Conservation (phyloP, 2,888 invertebrate species). For the Linnaemya tessellans region DNA sequence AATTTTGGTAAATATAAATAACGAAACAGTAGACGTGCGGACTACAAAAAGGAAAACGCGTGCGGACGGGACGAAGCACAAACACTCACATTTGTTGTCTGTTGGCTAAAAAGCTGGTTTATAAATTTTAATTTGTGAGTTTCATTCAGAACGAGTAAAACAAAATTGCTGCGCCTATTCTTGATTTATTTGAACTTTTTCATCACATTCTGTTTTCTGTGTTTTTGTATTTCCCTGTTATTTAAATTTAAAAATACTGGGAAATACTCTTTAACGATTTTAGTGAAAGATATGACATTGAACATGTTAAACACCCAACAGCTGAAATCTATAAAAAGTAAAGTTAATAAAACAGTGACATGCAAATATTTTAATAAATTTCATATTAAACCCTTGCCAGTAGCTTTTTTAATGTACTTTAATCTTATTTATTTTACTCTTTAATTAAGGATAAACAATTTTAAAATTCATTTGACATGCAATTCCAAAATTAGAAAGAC, state of each 20-base stretch:
- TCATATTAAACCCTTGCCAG: neutral
- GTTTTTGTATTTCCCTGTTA: neutral
- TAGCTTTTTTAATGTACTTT: slow-evolving; percentile 26
- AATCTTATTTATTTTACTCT: neutral
- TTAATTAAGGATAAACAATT: neutral
- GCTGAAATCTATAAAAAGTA: neutral
- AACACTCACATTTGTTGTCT: too few species aligned
- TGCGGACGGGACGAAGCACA: too few species aligned
- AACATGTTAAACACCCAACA: neutral
- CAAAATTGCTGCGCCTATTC: slow-evolving; percentile 48
- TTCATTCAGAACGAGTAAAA: neutral
- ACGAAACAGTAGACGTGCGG: too few species aligned
- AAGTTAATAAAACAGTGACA: slow-evolving; percentile 13
- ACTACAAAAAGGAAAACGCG: too few species aligned
- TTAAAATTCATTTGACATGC: slow-evolving; percentile 44
- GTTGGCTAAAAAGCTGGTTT: neutral
- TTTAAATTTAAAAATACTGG: neutral
- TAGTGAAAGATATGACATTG: slow-evolving; percentile 23
- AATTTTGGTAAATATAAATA: too few species aligned
- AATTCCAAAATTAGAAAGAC: slow-evolving; percentile 7
- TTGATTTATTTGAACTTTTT: neutral
- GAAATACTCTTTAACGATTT: neutral
- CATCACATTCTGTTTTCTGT: slow-evolving; percentile 1
- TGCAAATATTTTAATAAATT: slow-evolving; percentile 38
- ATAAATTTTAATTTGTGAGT: neutral